A percentile compares a stretch with the other conserved stretches of the same genome.
These are phyloP conservation scores for Stenopsyche tienmushanensis DNA, from an alignment of 1,140 invertebrate species.

Conservation along the genomic window DNA sequence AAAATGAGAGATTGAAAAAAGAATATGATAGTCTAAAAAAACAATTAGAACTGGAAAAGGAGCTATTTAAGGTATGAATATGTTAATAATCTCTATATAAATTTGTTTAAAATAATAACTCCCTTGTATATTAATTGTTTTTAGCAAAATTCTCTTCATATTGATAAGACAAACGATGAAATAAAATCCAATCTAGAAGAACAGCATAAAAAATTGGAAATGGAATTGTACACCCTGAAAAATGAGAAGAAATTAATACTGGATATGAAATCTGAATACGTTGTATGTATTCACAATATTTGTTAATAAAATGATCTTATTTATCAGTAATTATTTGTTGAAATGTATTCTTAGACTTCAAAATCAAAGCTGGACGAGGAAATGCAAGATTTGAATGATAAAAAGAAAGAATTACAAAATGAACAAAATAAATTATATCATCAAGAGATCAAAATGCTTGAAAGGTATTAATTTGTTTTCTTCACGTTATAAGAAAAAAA, in stretches of 20 bases:
- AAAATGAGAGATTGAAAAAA: conserved; percentile 51
- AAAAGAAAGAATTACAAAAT: conserved; percentile 47
- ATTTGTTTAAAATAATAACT: not conserved
- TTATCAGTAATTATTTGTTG: no score
- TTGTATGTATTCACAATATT: conserved; percentile 14
- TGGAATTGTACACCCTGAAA: conserved; percentile 46
- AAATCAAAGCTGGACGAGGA: conserved; percentile 51
- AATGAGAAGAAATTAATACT: conserved; percentile 51
- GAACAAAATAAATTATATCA: conserved; percentile 52
- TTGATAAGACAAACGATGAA: conserved; percentile 36
- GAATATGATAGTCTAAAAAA: conserved; percentile 47
- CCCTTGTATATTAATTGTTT: not conserved
- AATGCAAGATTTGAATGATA: conserved; percentile 49
- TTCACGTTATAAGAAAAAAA: no score
- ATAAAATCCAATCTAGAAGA: conserved; percentile 50
- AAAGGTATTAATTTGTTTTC: conserved; percentile 45
- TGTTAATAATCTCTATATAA: not conserved
- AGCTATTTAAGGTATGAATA: conserved; percentile 26
- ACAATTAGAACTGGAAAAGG: conserved; percentile 29
- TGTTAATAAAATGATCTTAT: no score
- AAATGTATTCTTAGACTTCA: conserved; percentile 49
- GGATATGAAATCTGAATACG: conserved; percentile 46
- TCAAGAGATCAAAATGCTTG: conserved; percentile 49
- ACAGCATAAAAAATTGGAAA: conserved; percentile 50
- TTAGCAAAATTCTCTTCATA: not conserved